These are phyloP conservation scores for Sebastes hubbsi DNA, from an alignment of 2,797 vertebrate genomes.

Conservation along the genomic window DNA sequence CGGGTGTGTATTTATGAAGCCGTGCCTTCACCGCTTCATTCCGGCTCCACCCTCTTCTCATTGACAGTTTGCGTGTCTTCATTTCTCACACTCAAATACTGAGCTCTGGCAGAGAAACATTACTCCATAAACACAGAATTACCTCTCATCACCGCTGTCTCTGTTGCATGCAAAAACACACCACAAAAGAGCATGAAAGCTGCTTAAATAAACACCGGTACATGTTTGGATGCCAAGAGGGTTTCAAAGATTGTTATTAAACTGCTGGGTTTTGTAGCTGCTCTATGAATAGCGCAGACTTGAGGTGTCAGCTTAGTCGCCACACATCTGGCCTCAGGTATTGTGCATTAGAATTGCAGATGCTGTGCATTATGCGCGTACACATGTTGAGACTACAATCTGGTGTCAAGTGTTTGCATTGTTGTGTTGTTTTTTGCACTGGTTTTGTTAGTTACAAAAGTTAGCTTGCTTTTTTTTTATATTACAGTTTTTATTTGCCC, in stretches of 20 bases:
- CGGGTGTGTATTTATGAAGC: conserved; percentile 23
- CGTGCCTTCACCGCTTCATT: conserved; percentile 49
- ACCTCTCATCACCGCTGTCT: conserved; percentile 50
- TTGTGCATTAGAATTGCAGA: not conserved
- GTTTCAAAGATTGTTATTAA: not conserved
- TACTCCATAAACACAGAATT: conserved; percentile 39
- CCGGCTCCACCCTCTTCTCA: conserved; percentile 44
- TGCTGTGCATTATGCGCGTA: not conserved
- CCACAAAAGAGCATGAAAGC: conserved; percentile 25
- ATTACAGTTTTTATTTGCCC: not conserved
- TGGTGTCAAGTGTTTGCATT: not conserved
- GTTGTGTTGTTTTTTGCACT: not conserved
- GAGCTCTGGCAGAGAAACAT: conserved; percentile 30
- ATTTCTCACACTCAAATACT: conserved; percentile 58
- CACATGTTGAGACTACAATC: not conserved
- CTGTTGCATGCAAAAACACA: conserved; percentile 41
- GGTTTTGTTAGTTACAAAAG: not conserved
- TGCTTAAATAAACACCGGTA: conserved; percentile 32
- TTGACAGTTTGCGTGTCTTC: conserved; percentile 72
- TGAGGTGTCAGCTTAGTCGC: conserved; percentile 1
- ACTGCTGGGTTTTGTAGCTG: conserved; percentile 18
- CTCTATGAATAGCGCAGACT: conserved; percentile 26
- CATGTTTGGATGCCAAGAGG: conserved; percentile 6
- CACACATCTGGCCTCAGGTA: conserved; percentile 30
- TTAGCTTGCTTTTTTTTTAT: not conserved